Percentiles rank a stretch among this genome's conserved stretches.
Evolutionary conservation across 2,888 invertebrate genomes (phyloP).

Genomic region (Notocelia uddmanniana): DNA sequence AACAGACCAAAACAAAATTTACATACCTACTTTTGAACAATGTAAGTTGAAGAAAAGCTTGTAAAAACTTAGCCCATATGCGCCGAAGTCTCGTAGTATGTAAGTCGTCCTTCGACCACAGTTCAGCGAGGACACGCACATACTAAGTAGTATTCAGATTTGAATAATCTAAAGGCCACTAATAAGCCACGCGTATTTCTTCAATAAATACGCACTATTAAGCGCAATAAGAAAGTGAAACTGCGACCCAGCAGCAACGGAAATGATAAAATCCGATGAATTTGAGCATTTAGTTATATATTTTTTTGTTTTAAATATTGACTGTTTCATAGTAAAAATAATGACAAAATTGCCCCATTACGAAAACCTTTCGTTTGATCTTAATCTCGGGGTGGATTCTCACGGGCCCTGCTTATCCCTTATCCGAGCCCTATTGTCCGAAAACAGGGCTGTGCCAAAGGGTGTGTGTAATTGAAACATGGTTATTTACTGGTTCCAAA

Average conservation of each 20-base stretch:
- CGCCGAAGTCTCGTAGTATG: not conserved
- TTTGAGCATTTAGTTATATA: too few relatives aligned
- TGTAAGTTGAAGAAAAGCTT: too few relatives aligned
- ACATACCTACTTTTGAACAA: too few relatives aligned
- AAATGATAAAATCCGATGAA: too few relatives aligned
- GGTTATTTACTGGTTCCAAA: not conserved
- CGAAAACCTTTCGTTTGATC: slow-evolving; percentile 36
- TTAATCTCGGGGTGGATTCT: slow-evolving; percentile 30
- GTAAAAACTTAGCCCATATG: too few relatives aligned
- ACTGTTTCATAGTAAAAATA: not conserved
- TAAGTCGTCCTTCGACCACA: not conserved
- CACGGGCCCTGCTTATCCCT: slow-evolving; percentile 22
- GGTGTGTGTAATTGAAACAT: slow-evolving; percentile 10
- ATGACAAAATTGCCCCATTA: slow-evolving; percentile 14
- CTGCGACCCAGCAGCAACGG: too few relatives aligned
- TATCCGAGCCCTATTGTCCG: slow-evolving; percentile 20
- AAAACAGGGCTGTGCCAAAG: slow-evolving; percentile 23
- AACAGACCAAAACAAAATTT: too few relatives aligned
- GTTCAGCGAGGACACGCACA: not conserved
- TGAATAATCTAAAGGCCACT: not conserved
- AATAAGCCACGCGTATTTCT: not conserved
- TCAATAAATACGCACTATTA: not conserved
- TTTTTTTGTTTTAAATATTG: not conserved
- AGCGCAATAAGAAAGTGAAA: too few relatives aligned
- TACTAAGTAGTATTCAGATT: not conserved